Conservation (phyloP, 1,140 invertebrate genomes). For the Littorina saxatilis region DNA sequence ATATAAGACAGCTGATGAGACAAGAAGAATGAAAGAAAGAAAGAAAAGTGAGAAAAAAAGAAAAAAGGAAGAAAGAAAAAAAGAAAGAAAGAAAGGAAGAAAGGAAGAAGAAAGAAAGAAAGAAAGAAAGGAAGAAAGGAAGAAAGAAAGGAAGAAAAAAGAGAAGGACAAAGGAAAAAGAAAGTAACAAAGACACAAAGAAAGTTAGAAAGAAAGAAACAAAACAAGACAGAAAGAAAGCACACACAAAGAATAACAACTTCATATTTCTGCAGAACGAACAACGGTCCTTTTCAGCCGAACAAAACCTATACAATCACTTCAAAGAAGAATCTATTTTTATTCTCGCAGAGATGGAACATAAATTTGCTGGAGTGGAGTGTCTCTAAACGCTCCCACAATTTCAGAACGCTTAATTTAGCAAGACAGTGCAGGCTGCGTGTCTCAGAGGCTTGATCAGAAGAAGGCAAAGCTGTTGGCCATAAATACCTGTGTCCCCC, state of each 20-base stretch:
- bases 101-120: neutral
- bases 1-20: too few species aligned
- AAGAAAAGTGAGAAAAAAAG: neutral
- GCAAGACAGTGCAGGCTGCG: too few species aligned
- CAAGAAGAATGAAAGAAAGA: neutral
- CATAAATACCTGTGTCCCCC: too few species aligned
- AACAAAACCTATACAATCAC: neutral
- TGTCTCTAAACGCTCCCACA: neutral
- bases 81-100: neutral
- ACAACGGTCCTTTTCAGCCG: neutral
- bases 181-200: neutral
- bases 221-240: neutral
- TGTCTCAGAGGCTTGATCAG: too few species aligned
- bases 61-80: neutral
- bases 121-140: too few species aligned
- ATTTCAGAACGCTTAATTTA: too few species aligned
- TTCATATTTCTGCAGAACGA: neutral
- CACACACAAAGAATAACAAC: neutral
- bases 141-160: neutral
- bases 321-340: neutral
- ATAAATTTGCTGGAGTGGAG: neutral
- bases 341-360: neutral
- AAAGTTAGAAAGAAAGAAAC: neutral
- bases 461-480: too few species aligned
- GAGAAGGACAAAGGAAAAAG: neutral